phyloP scores from a whole-genome alignment of 2,797 vertebrate species.

The Acanthornis magna region DNA sequence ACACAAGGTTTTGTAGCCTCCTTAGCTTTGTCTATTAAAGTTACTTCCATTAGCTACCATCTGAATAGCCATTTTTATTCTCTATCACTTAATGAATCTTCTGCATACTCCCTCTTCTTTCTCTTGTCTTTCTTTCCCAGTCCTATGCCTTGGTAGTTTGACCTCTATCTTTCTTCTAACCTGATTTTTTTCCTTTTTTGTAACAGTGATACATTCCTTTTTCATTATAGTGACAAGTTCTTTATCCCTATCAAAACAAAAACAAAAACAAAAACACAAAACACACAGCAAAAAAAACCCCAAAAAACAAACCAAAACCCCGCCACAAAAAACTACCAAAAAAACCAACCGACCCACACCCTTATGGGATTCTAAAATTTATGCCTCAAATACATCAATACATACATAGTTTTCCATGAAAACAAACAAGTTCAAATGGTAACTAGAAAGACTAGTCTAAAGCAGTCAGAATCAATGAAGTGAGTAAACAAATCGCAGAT shows the following conservation, averaged over 20 bases:
- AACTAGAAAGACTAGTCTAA: not conserved
- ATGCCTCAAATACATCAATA: not conserved
- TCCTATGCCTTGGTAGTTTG: not conserved
- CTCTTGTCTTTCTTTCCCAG: not conserved
- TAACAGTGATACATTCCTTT: fast-evolving
- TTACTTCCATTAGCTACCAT: not conserved
- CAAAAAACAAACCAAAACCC: not conserved
- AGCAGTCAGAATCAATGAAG: not conserved
- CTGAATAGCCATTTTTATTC: not conserved
- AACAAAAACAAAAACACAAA: not conserved
- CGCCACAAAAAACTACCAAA: not conserved
- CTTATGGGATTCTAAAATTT: not conserved
- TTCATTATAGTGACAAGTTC: not conserved
- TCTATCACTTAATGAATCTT: not conserved
- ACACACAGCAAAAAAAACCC: not conserved
- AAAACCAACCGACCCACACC: not conserved
- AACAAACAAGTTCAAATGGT: not conserved
- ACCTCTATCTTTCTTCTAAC: not conserved
- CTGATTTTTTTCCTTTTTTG: not conserved
- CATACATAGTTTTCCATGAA: not conserved
- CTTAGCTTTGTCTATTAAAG: not conserved
- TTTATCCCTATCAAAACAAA: not conserved
- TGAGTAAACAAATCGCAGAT: not conserved
- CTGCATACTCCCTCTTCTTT: not conserved
- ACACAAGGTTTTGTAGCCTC: not conserved